Evolutionary conservation across 1,140 invertebrate genomes (phyloP).

Genomic region (Euglossa dilemma): DNA sequence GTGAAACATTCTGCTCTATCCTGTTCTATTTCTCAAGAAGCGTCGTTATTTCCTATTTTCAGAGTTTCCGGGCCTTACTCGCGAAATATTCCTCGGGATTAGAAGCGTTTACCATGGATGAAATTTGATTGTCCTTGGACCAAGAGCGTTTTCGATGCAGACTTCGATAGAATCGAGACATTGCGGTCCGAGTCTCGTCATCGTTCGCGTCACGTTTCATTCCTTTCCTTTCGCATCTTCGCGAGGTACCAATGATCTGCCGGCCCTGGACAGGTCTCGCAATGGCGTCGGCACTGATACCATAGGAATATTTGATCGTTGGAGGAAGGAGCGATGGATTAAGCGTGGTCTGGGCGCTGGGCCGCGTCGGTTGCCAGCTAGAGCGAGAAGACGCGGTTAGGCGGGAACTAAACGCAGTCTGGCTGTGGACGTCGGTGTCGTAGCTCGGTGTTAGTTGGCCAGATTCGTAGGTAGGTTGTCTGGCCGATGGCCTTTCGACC

Average conservation of each 20-base stretch:
- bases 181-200: too few species aligned
- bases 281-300: neutral
- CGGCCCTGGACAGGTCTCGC: neutral
- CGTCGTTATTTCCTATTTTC: too few species aligned
- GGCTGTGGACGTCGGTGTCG: slow-evolving; percentile 37
- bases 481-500: slow-evolving; percentile 74
- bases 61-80: too few species aligned
- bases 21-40: too few species aligned
- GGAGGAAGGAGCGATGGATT: slow-evolving; percentile 14
- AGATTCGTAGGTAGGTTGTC: slow-evolving; percentile 72
- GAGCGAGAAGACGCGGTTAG: slow-evolving; percentile 43
- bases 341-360: neutral
- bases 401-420: slow-evolving; percentile 54
- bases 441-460: slow-evolving; percentile 65
- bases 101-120: too few species aligned
- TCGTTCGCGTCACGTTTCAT: too few species aligned
- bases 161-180: too few species aligned
- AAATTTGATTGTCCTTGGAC: too few species aligned
- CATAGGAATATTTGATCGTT: neutral
- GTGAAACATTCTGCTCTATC: too few species aligned
- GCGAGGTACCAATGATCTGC: neutral
- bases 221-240: too few species aligned
- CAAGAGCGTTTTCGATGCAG: too few species aligned
- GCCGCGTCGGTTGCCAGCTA: slow-evolving; percentile 18
- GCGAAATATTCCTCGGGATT: too few species aligned